These are phyloP conservation scores for Hycleus cichorii DNA, from an alignment of 1,140 invertebrate species.

Conservation along the genomic window DNA sequence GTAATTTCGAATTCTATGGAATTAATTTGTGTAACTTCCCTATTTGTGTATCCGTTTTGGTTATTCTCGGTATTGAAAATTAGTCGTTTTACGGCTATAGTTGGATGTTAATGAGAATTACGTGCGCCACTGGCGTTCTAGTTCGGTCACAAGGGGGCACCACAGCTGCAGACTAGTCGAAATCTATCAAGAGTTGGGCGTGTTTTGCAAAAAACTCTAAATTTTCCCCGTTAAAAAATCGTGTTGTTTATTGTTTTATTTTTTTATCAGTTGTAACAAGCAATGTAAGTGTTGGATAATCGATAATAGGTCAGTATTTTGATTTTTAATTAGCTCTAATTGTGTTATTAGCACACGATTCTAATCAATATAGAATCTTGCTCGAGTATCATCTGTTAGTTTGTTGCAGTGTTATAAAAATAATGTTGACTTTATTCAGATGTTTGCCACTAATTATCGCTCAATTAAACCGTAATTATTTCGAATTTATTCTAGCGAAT, in stretches of 20 bases:
- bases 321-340: conserved; percentile 1
- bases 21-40: conserved; percentile 2
- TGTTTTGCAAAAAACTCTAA: conserved; percentile 20
- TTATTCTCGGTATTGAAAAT: too few relatives aligned
- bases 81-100: too few relatives aligned
- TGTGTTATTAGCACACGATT: not conserved
- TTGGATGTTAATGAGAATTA: not conserved
- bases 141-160: conserved; percentile 5
- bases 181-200: conserved; percentile 22
- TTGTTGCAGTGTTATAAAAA: too few relatives aligned
- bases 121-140: conserved; percentile 3
- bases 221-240: conserved; percentile 2
- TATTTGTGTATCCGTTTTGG: not conserved
- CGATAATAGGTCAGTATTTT: not conserved
- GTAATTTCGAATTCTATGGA: not conserved
- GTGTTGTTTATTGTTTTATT: conserved; percentile 10
- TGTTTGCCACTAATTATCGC: too few relatives aligned
- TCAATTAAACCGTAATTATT: too few relatives aligned
- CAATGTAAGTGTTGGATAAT: conserved; percentile 13
- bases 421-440: too few relatives aligned
- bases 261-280: not conserved
- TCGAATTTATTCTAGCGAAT: too few relatives aligned
- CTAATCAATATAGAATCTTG: too few relatives aligned
- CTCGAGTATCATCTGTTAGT: too few relatives aligned
- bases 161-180: conserved; percentile 14